phyloP scores from a whole-genome alignment of 2,888 invertebrate genomes.

The Tholera decimalis region DNA sequence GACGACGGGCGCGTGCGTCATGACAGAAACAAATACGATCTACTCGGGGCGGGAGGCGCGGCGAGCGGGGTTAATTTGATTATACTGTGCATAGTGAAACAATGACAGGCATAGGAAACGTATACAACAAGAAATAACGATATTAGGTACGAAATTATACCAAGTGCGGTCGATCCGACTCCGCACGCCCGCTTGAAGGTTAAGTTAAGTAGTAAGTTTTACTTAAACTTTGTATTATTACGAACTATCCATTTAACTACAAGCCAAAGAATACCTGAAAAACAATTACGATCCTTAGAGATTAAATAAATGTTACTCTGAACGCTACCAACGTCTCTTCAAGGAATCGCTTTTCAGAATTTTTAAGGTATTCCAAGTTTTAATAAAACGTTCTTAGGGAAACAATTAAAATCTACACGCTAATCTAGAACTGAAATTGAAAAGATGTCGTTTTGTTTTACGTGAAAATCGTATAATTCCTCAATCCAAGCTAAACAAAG shows the following conservation, averaged over 20 bases:
- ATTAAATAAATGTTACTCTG: conserved; percentile 30
- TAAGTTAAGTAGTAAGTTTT: background rate
- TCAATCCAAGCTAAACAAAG: no score
- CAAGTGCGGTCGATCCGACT: no score
- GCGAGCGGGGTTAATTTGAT: no score
- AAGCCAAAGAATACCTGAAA: conserved; percentile 13
- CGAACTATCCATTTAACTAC: conserved; percentile 10
- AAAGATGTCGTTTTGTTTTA: conserved; percentile 7
- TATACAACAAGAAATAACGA: no score
- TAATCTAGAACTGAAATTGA: conserved; percentile 26
- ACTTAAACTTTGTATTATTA: conserved; percentile 16
- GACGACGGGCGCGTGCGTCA: no score
- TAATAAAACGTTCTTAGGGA: conserved; percentile 35
- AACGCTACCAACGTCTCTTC: conserved; percentile 8
- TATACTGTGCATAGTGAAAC: no score
- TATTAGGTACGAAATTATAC: no score
- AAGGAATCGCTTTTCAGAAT: conserved; percentile 33
- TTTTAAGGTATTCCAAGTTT: conserved; percentile 17
- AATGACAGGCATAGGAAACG: no score
- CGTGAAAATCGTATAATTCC: no score
- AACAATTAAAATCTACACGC: conserved; percentile 23
- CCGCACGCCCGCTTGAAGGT: no score
- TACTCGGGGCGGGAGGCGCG: no score
- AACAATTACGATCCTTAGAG: conserved; percentile 25
- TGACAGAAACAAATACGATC: no score